Evolutionary conservation across 1,140 invertebrate genomes (phyloP).

Genomic region (Ptiloglossa arizonensis): DNA sequence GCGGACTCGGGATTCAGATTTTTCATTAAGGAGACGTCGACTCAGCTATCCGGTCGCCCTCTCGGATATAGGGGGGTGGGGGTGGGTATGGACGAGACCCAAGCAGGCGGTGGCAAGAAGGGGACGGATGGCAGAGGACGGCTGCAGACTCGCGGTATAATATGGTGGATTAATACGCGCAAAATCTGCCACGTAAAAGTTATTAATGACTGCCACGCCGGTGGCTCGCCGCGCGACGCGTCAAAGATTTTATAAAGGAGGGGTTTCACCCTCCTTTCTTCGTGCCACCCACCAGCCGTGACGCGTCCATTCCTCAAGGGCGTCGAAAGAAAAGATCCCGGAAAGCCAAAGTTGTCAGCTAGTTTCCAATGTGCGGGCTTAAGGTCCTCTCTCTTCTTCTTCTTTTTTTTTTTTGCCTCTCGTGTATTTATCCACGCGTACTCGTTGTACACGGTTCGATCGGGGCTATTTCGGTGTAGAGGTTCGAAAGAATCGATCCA

Average conservation of each 20-base stretch:
- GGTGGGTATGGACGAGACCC: conserved; percentile 39
- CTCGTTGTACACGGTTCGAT: too few species aligned
- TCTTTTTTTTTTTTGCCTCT: too few species aligned
- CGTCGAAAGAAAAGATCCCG: conserved; percentile 52
- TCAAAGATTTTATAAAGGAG: conserved; percentile 81
- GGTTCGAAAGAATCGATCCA: too few species aligned
- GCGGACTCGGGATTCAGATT: conserved; percentile 75
- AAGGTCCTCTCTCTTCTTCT: background rate
- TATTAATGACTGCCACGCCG: conserved; percentile 79
- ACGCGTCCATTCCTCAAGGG: conserved; percentile 51
- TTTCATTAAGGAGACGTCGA: conserved; percentile 82
- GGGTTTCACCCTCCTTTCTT: conserved; percentile 57
- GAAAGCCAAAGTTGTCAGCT: conserved; percentile 49
- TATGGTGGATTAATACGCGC: conserved; percentile 81
- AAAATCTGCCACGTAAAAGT: conserved; percentile 82
- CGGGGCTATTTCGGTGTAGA: too few species aligned
- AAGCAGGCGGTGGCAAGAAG: conserved; percentile 56
- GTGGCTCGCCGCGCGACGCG: conserved; percentile 70
- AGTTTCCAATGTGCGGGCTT: conserved; percentile 16
- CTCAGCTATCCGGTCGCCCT: conserved; percentile 78
- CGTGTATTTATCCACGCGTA: too few species aligned
- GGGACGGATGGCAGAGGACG: conserved; percentile 60
- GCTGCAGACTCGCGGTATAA: conserved; percentile 75
- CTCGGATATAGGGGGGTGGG: conserved; percentile 42
- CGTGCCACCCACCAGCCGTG: conserved; percentile 45